phyloP scores from a whole-genome alignment of 2,888 invertebrate genomes.

The Drosophila vallismaia region DNA sequence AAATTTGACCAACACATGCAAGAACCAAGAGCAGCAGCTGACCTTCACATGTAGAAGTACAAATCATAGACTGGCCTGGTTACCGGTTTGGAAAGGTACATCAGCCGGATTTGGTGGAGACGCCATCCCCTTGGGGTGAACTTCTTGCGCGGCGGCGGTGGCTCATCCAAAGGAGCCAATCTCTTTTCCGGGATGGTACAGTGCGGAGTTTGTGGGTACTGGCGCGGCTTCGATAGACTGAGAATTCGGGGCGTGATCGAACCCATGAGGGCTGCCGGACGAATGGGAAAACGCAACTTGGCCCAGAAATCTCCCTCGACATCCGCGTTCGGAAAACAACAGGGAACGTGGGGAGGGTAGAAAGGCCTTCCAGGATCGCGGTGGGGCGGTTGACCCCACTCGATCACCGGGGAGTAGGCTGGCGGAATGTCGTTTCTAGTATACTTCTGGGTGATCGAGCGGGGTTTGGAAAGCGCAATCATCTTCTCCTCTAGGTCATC shows the following conservation, averaged over 20 bases:
- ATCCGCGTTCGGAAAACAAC: slow-evolving; percentile 70
- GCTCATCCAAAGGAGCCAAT: slow-evolving; percentile 28
- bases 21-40: background rate
- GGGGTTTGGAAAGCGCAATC: slow-evolving; percentile 56
- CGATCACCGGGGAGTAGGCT: slow-evolving; percentile 67
- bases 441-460: slow-evolving; percentile 63
- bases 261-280: slow-evolving; percentile 62
- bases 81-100: slow-evolving; percentile 34
- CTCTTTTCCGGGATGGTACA: slow-evolving; percentile 65
- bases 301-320: slow-evolving; percentile 75
- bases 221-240: slow-evolving; percentile 65
- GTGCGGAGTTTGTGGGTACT: slow-evolving; percentile 68
- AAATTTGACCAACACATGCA: background rate
- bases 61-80: background rate
- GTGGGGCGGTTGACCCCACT: slow-evolving; percentile 53
- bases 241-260: slow-evolving; percentile 62
- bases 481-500: slow-evolving; percentile 47
- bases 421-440: slow-evolving; percentile 13
- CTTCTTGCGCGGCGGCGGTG: slow-evolving; percentile 29
- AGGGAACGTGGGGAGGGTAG: slow-evolving; percentile 61
- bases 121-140: slow-evolving; percentile 25
- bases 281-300: slow-evolving; percentile 73
- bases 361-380: slow-evolving; percentile 75
- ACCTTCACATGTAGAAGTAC: background rate
- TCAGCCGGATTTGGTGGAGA: slow-evolving; percentile 31